Evolutionary conservation across 37 sponge, comb jelly and placozoan genomes (phyloP), one percentile per base, ranked within the genome.

Genomic region (Halisarca cf. caerulea): DNA sequence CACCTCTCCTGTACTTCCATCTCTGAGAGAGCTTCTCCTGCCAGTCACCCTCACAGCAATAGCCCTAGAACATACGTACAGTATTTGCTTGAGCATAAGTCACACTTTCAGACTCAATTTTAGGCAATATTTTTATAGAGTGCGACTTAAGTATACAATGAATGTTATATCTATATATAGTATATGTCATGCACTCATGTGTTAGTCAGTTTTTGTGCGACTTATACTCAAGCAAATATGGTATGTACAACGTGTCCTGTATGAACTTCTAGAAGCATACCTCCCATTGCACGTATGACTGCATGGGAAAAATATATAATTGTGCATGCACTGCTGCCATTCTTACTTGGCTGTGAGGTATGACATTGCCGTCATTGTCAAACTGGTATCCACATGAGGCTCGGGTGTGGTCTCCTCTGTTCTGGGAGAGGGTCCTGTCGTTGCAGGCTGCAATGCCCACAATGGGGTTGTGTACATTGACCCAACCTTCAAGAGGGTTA

Each of bases 1-100:
- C 80, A 3, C 86, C 90, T 61, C 90, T 73, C 45, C 84, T 86
- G 33, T 90, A 90, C 75, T 90, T 82, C 90, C 90, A 90, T 33
- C 35, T 44, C 41, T 27, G 71, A 8, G 86, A 86, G 18, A 86
- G 42, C 79, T 82, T 83, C 53, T 90, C 90, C 11, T 74, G 53
- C n/a, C 23, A 57, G 27, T 86, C 66, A 34, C 82, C 37, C 33
- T 55, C 39, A 45, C 90, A 86, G 62, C 90, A 90, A 54, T 78
- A 90, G 1, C 86, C 86, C 90, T 85, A 24, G 41, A 38, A 37
- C 28, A 71, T 71, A 71, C 30, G 6, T 7, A 28, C 15, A 62
- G 5, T 8, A 62, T 62, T 20, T 15, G n/a, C n/a, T n/a, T 59
- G 60, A 2, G 60, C 25, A 27, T 27, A 6, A 27, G 60, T n/a